These are phyloP conservation scores for Drosophila limbata DNA, from an alignment of 2,888 invertebrate species.

Conservation along the genomic window DNA sequence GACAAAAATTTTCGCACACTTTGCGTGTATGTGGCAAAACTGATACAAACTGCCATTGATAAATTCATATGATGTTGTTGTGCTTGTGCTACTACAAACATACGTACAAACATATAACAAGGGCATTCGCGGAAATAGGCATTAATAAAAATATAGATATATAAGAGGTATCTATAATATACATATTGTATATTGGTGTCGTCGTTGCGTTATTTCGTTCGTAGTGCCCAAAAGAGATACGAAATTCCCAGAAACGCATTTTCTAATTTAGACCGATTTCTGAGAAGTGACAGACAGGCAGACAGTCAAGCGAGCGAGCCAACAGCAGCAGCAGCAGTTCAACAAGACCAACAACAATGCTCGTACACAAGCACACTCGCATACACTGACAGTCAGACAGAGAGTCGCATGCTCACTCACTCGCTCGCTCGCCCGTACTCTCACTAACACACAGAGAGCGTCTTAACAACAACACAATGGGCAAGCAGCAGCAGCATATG, in stretches of 20 bases:
- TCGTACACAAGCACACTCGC: constrained; percentile 43
- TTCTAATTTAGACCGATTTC: constrained; percentile 84
- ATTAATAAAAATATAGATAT: constrained; percentile 38
- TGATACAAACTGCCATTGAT: constrained; percentile 54
- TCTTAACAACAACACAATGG: constrained; percentile 59
- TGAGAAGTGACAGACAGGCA: constrained; percentile 79
- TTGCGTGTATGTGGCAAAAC: constrained; percentile 43
- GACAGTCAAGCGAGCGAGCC: constrained; percentile 42
- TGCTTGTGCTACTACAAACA: neutral
- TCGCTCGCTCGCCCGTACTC: constrained; percentile 11
- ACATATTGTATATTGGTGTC: constrained; percentile 56
- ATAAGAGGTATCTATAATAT: constrained; percentile 43
- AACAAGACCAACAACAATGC: constrained; percentile 72
- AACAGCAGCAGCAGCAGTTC: constrained; percentile 60
- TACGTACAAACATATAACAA: constrained; percentile 27
- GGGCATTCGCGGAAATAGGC: constrained; percentile 43
- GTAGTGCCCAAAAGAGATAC: constrained; percentile 79
- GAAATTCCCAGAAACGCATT: constrained; percentile 84
- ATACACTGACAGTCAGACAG: neutral
- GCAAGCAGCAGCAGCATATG: constrained; percentile 28
- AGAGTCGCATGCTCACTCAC: constrained; percentile 24
- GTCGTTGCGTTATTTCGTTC: constrained; percentile 63
- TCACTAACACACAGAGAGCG: constrained; percentile 53
- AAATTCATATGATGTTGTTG: constrained; percentile 44
- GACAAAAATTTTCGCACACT: constrained; percentile 26